These are phyloP conservation scores for Cephalotes varians DNA, from an alignment of 2,888 invertebrate genomes.

Conservation along the genomic window DNA sequence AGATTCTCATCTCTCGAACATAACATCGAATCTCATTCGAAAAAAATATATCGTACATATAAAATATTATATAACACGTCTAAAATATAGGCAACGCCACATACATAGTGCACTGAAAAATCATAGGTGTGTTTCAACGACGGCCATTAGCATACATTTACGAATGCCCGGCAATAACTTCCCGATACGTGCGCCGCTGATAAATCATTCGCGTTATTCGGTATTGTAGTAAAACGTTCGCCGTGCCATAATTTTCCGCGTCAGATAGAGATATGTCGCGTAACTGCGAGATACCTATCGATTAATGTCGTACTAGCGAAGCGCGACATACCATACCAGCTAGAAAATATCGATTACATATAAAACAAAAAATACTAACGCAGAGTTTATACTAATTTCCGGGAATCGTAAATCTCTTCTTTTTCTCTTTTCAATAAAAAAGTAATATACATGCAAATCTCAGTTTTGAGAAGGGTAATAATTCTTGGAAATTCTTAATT, in stretches of 20 bases:
- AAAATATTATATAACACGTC: conserved; percentile 51
- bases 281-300: conserved; percentile 59
- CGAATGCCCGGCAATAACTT: conserved; percentile 59
- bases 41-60: conserved; percentile 31
- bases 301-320: conserved; percentile 49
- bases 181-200: conserved; percentile 31
- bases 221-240: conserved; percentile 60
- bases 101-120: conserved; percentile 49
- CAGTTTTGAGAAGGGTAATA: background rate
- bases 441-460: background rate
- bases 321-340: background rate
- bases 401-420: background rate
- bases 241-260: conserved; percentile 46
- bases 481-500: background rate
- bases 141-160: conserved; percentile 69
- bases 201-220: conserved; percentile 68
- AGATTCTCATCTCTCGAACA: background rate
- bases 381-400: background rate
- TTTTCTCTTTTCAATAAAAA: background rate
- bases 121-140: conserved; percentile 46
- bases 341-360: conserved; percentile 26
- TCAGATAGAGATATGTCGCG: conserved; percentile 39
- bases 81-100: conserved; percentile 38
- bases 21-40: conserved; percentile 45
- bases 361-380: conserved; percentile 28